Evolutionary conservation across 53 echinoderm and acorn worm species (phyloP).

Genomic region (Mesocentrotus franciscanus): DNA sequence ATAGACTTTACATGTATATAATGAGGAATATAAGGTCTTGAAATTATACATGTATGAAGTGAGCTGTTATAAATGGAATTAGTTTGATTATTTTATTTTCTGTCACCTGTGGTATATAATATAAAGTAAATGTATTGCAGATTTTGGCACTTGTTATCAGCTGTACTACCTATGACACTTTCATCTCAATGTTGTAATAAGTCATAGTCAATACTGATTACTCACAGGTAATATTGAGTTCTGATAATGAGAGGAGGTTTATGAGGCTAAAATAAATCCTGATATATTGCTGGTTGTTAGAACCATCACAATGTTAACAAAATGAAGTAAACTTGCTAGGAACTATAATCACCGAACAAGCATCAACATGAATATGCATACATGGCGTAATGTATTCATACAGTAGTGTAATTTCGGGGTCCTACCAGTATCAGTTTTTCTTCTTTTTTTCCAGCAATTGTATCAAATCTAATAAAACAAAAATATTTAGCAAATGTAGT

Average conservation of each 20-base stretch:
- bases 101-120: not conserved
- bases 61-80: not conserved
- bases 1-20: not conserved
- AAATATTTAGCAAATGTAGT: not conserved
- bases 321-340: not conserved
- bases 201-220: not conserved
- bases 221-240: not conserved
- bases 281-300: not conserved
- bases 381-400: not conserved
- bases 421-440: not conserved
- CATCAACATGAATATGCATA: not conserved
- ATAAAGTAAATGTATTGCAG: not conserved
- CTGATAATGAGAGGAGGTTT: not conserved
- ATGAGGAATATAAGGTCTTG: not conserved
- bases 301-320: not conserved
- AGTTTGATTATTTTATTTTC: not conserved
- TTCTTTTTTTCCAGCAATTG: not conserved
- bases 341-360: not conserved
- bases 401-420: not conserved
- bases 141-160: conserved; percentile 31
- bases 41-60: not conserved
- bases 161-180: not conserved
- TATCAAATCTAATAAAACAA: not conserved
- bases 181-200: not conserved
- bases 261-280: not conserved